These are phyloP conservation scores for Drosophila ustulata DNA, from an alignment of 2,888 invertebrate species.

Conservation along the genomic window DNA sequence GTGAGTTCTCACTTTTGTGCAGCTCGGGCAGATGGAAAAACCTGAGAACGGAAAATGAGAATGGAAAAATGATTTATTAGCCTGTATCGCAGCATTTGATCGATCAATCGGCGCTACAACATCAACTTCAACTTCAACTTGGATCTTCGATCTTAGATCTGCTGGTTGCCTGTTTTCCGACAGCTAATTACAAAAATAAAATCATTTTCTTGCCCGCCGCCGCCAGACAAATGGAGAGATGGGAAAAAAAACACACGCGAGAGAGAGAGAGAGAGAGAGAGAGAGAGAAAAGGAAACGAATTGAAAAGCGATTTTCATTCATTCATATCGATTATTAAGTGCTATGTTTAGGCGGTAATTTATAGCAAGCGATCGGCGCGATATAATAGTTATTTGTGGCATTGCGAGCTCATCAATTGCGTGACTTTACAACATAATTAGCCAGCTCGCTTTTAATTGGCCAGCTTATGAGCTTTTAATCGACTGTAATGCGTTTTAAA, in stretches of 20 bases:
- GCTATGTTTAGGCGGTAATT: slow-evolving; percentile 35
- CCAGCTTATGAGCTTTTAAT: slow-evolving; percentile 64
- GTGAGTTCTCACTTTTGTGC: slow-evolving; percentile 76
- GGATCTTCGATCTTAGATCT: not conserved
- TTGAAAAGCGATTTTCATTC: slow-evolving; percentile 36
- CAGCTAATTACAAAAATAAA: slow-evolving; percentile 63
- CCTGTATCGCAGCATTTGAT: slow-evolving; percentile 63
- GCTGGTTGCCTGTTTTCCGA: slow-evolving; percentile 46
- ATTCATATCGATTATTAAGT: slow-evolving; percentile 54
- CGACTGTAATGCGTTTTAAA: slow-evolving; percentile 70
- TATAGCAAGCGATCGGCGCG: slow-evolving; percentile 5
- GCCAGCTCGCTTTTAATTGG: slow-evolving; percentile 12
- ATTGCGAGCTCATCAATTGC: slow-evolving; percentile 40
- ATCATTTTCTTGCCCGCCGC: slow-evolving; percentile 41
- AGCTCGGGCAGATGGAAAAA: slow-evolving; percentile 35
- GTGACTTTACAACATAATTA: slow-evolving; percentile 73
- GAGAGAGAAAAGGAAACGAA: slow-evolving; percentile 11
- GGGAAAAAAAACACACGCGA: no score
- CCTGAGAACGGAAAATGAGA: slow-evolving; percentile 41
- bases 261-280: no score
- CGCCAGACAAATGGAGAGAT: not conserved
- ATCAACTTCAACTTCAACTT: no score
- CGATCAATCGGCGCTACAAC: slow-evolving; percentile 75
- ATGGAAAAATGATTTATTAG: slow-evolving; percentile 76
- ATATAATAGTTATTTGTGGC: slow-evolving; percentile 11